These are phyloP conservation scores for Yponomeuta sedellus DNA, from an alignment of 2,888 invertebrate genomes.

Conservation along the genomic window DNA sequence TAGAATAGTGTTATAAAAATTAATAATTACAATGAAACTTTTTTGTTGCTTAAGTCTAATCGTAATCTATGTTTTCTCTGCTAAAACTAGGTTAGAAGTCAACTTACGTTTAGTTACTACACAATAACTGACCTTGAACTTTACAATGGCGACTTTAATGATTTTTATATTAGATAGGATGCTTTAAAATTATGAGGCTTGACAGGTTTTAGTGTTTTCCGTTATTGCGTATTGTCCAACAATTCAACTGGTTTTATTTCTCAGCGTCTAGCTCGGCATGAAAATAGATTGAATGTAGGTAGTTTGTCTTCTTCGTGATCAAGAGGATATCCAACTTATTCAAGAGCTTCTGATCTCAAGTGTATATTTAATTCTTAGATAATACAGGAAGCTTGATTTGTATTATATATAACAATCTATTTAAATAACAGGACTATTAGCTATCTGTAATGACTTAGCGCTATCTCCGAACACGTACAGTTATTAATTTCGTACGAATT, in stretches of 20 bases:
- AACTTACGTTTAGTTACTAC: background rate
- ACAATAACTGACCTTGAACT: background rate
- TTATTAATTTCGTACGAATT: slow-evolving; percentile 5
- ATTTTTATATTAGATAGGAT: background rate
- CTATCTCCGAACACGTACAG: background rate
- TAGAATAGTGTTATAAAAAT: too few species aligned
- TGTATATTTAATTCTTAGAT: background rate
- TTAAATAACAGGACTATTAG: background rate
- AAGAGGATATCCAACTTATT: background rate
- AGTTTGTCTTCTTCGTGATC: background rate
- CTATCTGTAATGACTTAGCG: background rate
- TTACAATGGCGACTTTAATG: background rate
- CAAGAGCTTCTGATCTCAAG: background rate
- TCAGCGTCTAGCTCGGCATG: background rate
- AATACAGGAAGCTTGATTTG: background rate
- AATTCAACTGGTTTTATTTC: background rate
- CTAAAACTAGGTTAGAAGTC: background rate
- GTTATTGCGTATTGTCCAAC: slow-evolving; percentile 1
- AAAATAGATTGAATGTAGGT: slow-evolving; percentile 5
- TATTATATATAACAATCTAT: background rate
- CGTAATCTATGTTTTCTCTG: background rate
- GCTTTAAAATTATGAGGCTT: background rate
- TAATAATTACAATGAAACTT: background rate
- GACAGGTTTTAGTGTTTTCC: background rate
- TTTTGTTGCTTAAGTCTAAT: background rate